phyloP scores from a whole-genome alignment of 1,140 invertebrate genomes.

The Drosophila ananassae region DNA sequence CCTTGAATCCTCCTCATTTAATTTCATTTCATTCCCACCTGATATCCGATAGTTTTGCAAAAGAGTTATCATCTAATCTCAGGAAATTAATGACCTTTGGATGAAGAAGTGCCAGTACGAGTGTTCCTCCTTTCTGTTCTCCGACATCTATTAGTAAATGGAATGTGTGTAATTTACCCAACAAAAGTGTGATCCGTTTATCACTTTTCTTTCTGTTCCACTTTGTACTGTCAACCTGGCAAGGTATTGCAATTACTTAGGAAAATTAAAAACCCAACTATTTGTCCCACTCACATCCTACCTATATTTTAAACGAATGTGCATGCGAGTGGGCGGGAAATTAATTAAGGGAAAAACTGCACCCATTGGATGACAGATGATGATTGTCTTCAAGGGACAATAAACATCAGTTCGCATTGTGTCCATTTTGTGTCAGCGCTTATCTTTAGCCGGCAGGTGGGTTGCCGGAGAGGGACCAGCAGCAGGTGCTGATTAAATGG shows the following conservation, averaged over 20 bases:
- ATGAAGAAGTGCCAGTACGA: background rate
- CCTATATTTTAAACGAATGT: background rate
- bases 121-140: background rate
- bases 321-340: slow-evolving; percentile 33
- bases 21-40: slow-evolving; percentile 6
- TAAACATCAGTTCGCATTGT: slow-evolving; percentile 33
- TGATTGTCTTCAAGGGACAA: slow-evolving; percentile 40
- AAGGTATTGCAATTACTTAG: slow-evolving; percentile 69
- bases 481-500: slow-evolving; percentile 39
- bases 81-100: background rate
- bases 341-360: slow-evolving; percentile 31
- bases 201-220: slow-evolving; percentile 28
- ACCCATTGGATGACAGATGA: slow-evolving; percentile 50
- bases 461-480: background rate
- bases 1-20: slow-evolving; percentile 41
- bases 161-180: slow-evolving; percentile 19
- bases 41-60: background rate
- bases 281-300: background rate
- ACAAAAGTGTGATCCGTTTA: slow-evolving; percentile 22
- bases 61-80: background rate
- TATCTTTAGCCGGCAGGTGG: slow-evolving; percentile 2
- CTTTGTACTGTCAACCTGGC: slow-evolving; percentile 31
- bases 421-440: slow-evolving; percentile 27
- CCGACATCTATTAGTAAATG: slow-evolving; percentile 5
- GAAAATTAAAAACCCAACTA: slow-evolving; percentile 54